These are phyloP conservation scores for Alloplasta piceator DNA, from an alignment of 2,888 invertebrate species.

Conservation along the genomic window DNA sequence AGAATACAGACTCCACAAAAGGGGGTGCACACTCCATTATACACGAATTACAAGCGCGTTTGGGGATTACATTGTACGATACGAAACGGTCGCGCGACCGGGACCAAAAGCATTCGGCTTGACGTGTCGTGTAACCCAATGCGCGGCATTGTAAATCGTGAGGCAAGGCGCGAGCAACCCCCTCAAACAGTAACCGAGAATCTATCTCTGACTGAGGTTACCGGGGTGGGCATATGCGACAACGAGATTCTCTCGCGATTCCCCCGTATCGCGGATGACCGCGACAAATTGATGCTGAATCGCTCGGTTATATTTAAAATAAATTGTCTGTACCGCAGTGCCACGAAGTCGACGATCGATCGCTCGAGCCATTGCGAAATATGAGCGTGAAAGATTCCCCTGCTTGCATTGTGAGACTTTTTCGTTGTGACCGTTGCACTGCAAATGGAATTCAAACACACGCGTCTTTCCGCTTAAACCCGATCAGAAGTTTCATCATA, in stretches of 20 bases:
- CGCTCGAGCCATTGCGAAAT: conserved; percentile 33
- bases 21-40: conserved; percentile 75
- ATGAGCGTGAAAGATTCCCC: conserved; percentile 30
- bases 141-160: background rate
- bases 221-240: conserved; percentile 61
- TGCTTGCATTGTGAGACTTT: background rate
- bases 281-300: conserved; percentile 73
- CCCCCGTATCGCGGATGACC: conserved; percentile 68
- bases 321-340: conserved; percentile 73
- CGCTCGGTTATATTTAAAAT: conserved; percentile 76
- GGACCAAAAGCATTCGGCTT: conserved; percentile 23
- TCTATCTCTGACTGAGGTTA: conserved; percentile 60
- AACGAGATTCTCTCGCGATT: conserved; percentile 19
- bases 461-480: background rate
- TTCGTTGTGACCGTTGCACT: background rate
- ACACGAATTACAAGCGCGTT: conserved; percentile 77
- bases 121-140: conserved; percentile 9
- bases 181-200: conserved; percentile 7
- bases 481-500: too few species aligned
- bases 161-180: conserved; percentile 13
- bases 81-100: conserved; percentile 61
- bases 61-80: conserved; percentile 71
- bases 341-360: conserved; percentile 42
- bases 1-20: conserved; percentile 67
- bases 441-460: conserved; percentile 11